Conservation (phyloP, 2,797 vertebrate genomes). For the Anas georgica region DNA sequence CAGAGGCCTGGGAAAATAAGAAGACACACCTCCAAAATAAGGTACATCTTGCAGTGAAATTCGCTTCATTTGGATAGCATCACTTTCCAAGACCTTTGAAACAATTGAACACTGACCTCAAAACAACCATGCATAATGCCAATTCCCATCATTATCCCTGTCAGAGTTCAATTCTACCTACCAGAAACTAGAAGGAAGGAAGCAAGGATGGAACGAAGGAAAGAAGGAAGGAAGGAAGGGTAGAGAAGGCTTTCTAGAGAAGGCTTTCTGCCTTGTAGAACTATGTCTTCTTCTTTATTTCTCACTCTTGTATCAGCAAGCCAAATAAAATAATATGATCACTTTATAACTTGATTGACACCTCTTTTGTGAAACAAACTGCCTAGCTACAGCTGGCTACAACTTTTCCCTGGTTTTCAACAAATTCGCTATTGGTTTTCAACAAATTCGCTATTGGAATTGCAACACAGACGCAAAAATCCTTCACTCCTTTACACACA, state of each 20-base stretch:
- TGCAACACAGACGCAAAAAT: not conserved
- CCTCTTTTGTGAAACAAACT: slow-evolving; percentile 11
- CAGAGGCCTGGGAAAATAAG: not conserved
- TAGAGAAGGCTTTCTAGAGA: no score
- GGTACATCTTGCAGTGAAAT: slow-evolving; percentile 12
- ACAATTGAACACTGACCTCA: not conserved
- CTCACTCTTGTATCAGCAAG: not conserved
- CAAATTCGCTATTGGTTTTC: slow-evolving; percentile 41
- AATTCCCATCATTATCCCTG: not conserved
- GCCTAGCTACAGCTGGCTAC: slow-evolving; percentile 33
- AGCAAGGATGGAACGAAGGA: not conserved
- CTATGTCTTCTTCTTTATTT: not conserved
- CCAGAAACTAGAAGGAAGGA: not conserved
- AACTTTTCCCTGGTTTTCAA: slow-evolving; percentile 55
- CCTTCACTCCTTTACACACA: not conserved
- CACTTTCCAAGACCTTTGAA: not conserved
- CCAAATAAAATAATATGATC: not conserved
- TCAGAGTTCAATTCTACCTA: not conserved
- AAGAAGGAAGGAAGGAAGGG: not conserved
- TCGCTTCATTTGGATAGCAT: not conserved
- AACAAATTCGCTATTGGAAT: slow-evolving; percentile 31
- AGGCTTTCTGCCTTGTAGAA: not conserved
- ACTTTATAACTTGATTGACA: not conserved
- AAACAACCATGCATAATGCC: not conserved
- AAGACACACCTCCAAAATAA: slow-evolving; percentile 29